Evolutionary conservation across 2,113 vertebrate genomes (phyloP), one percentile per base, ranked within the genome.

Genomic region (Genyomyrus donnyi): DNA sequence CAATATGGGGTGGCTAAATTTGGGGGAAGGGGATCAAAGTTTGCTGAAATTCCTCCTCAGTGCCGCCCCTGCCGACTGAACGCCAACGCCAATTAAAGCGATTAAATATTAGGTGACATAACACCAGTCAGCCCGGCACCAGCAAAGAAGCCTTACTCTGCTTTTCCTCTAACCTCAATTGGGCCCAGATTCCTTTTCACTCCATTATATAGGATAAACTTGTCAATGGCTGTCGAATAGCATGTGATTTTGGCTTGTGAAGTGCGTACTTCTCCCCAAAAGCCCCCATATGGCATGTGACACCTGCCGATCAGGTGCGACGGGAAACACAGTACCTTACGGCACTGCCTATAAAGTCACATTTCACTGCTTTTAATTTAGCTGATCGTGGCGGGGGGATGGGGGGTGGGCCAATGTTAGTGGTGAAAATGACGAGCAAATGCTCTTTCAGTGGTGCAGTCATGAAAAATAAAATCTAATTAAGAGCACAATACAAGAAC

Each of bases 341-440:
- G 91, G 92, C 91, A 88, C 93, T 92, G 91, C 93, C 94, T 93
- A 94, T 92, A 92, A 94, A 93, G 92, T 93, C 89, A 95, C 94
- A 95, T 95, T 94, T 94, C 93, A 94, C 92, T 92, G 93, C 93
- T 94, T 96, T 93, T 95, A 95, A 96, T 95, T 95, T 94, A 93
- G 93, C 91, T 93, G 93, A 92, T 95, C 93, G 91, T 93, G 11
- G 15, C 2, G 66, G 66, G 27, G 31, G 66, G 62, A 2, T 1
- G 31, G 27, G 31, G 66, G 62, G 62, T 21, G 31, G 21, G 21
- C 11, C 24, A 48, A 74, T 53, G 52, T 58, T 45, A 31, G 87
- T 35, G 87, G 48, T 84, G 50, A 80, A 11, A 56, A 85, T 45
- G 31, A 46, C 13, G 24, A 45, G 77, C 50, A 46, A 84, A 56